Evolutionary conservation across 1,140 invertebrate species (phyloP).

Genomic region (Zaprionus inermis): DNA sequence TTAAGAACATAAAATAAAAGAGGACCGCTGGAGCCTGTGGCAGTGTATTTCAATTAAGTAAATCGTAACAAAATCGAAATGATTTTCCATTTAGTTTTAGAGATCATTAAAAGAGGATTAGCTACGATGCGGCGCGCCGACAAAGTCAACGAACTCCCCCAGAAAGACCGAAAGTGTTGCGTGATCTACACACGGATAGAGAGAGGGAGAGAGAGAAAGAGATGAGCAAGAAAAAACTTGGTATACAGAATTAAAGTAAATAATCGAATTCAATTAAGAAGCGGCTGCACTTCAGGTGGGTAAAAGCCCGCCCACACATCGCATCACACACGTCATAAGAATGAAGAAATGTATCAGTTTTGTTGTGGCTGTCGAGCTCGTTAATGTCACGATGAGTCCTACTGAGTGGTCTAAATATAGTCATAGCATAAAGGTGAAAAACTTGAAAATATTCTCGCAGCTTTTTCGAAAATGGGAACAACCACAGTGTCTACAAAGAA

Average conservation of each 20-base stretch:
- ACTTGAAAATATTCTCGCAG: slow-evolving; percentile 18
- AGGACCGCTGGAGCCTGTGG: slow-evolving; percentile 11
- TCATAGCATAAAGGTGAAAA: slow-evolving; percentile 17
- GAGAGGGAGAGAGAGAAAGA: neutral
- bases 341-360: slow-evolving; percentile 61
- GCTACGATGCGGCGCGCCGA: neutral
- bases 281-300: neutral
- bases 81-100: slow-evolving; percentile 47
- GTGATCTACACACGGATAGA: neutral
- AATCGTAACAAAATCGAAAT: slow-evolving; percentile 60
- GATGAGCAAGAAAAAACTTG: slow-evolving; percentile 28
- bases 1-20: neutral
- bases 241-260: slow-evolving; percentile 27
- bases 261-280: slow-evolving; percentile 47
- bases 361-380: slow-evolving; percentile 52
- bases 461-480: slow-evolving; percentile 13
- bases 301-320: slow-evolving; percentile 11
- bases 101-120: slow-evolving; percentile 65
- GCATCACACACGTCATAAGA: neutral
- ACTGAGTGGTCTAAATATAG: slow-evolving; percentile 38
- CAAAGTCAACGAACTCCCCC: slow-evolving; percentile 62
- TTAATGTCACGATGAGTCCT: slow-evolving; percentile 64
- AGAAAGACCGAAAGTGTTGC: slow-evolving; percentile 23
- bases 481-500: too few species aligned
- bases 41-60: slow-evolving; percentile 57